Percentiles rank a stretch among this genome's conserved stretches.
These are phyloP conservation scores for Drosophila sp. DNA, from an alignment of 1,140 invertebrate genomes.

Conservation along the genomic window DNA sequence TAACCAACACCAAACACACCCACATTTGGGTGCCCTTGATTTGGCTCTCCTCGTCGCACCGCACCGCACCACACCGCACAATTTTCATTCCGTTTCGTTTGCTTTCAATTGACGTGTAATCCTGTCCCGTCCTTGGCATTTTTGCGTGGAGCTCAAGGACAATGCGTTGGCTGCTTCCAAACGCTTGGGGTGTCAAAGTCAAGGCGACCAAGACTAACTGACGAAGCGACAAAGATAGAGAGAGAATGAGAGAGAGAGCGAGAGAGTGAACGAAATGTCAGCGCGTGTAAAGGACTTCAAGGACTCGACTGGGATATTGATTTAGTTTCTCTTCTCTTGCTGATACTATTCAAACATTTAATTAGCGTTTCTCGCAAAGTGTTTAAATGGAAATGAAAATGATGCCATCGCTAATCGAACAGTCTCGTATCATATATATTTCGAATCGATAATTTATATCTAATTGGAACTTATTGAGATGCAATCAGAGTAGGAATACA, in stretches of 20 bases:
- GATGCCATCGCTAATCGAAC: not conserved
- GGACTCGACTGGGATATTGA: constrained; percentile 71
- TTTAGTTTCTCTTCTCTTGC: constrained; percentile 61
- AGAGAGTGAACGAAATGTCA: constrained; percentile 33
- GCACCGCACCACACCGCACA: no score
- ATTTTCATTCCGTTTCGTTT: constrained; percentile 43
- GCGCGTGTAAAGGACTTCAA: constrained; percentile 59
- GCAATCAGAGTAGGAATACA: no score
- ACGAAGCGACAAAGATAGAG: not conserved
- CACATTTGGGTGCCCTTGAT: constrained; percentile 61
- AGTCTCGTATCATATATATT: not conserved
- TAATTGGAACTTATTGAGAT: no score
- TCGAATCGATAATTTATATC: no score
- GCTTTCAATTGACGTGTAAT: constrained; percentile 77
- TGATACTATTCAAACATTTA: constrained; percentile 50
- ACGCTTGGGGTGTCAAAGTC: constrained; percentile 68
- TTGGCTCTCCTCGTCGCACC: not conserved
- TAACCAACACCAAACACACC: constrained; percentile 31
- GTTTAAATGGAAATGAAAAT: constrained; percentile 50
- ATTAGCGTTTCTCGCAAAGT: constrained; percentile 59
- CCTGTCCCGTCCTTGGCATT: constrained; percentile 80
- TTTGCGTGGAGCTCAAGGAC: constrained; percentile 59
- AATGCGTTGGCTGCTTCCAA: constrained; percentile 49
- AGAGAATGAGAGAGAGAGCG: no score
- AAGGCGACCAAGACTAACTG: constrained; percentile 58